Conservation (phyloP, 2,888 invertebrate genomes). For the Philopedon plagiatum region DNA sequence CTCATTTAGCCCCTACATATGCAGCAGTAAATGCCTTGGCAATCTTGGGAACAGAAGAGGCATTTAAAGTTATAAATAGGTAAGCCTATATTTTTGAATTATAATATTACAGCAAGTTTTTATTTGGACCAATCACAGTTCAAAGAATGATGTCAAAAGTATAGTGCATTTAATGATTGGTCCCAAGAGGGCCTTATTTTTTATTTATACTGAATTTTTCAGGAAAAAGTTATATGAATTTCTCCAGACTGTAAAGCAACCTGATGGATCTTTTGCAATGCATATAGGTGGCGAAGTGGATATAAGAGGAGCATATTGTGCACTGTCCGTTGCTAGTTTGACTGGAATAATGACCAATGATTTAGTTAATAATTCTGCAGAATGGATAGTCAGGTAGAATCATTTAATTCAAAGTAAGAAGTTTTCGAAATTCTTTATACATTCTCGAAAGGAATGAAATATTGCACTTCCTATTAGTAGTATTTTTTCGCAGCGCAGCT, state of each 20-base stretch:
- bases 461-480: too few relatives aligned
- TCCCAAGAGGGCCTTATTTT: too few relatives aligned
- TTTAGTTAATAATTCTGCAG: slow-evolving; percentile 88
- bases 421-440: too few relatives aligned
- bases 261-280: slow-evolving; percentile 93
- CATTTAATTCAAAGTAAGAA: not conserved
- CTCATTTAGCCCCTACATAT: slow-evolving; percentile 98
- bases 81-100: slow-evolving; percentile 56
- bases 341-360: slow-evolving; percentile 83
- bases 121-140: not conserved
- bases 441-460: too few relatives aligned
- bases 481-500: too few relatives aligned
- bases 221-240: slow-evolving; percentile 82
- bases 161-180: too few relatives aligned
- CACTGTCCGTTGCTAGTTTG: slow-evolving; percentile 89
- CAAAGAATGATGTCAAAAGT: too few relatives aligned
- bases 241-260: slow-evolving; percentile 81
- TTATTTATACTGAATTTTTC: slow-evolving; percentile 56
- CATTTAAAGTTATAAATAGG: slow-evolving; percentile 91
- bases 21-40: slow-evolving; percentile 95
- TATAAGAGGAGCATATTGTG: slow-evolving; percentile 97
- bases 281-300: slow-evolving; percentile 95
- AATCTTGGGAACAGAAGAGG: slow-evolving; percentile 85
- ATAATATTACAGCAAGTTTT: not conserved
- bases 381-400: slow-evolving; percentile 86